Base-by-base conservation (phyloP, 2,797 vertebrate species). In the Arnoldichthys spilopterus region DNA sequence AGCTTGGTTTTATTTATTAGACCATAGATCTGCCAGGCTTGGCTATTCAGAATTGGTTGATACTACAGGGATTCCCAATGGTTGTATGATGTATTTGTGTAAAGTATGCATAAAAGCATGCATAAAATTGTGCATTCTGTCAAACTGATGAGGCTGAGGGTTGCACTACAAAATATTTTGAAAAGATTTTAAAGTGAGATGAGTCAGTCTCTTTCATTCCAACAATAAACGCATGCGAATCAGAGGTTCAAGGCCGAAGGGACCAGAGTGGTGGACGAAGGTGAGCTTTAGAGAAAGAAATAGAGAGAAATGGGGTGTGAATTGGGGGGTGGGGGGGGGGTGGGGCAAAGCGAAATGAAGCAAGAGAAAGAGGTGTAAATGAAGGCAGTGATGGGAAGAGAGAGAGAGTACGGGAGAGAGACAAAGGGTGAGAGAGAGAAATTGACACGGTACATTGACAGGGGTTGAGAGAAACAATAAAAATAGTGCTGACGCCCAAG, bases 401-500 rank as follows among this genome's bases (percentile, higher is more conserved):
- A 53, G 47, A 69, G 74, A 26, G 53, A 72, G 6, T n/a, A n/a
- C 28, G 67, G 56, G n/a, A 49, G 83, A 47, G 43, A 47, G 66
- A n/a, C n/a, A n/a, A n/a, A n/a, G n/a, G n/a, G 74, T n/a, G 53
- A 72, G 6, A 45, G 24, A 61, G 61, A 77, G 76, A 82, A 68
- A 53, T 67, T 72, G 81, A 74, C 74, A 82, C 8, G 56, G 56
- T 78, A 64, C 66, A 82, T 76, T 71, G 64, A 77, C 59, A 74
- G 75, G 66, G 72, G 64, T 49, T 5, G 56, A 78, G 72, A 51
- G 74, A 83, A 84, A 82, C 81, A 82, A 86, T 86, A 84, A 86
- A 84, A 83, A 86, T 83, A 81, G 79, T 83, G 85, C 85, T 86
- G 85, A 86, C 64, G 62, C 47, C 24, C 68, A 72, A 66, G 61